Evolutionary conservation across 1,140 invertebrate species (phyloP).

Genomic region (Brachionus sp.): DNA sequence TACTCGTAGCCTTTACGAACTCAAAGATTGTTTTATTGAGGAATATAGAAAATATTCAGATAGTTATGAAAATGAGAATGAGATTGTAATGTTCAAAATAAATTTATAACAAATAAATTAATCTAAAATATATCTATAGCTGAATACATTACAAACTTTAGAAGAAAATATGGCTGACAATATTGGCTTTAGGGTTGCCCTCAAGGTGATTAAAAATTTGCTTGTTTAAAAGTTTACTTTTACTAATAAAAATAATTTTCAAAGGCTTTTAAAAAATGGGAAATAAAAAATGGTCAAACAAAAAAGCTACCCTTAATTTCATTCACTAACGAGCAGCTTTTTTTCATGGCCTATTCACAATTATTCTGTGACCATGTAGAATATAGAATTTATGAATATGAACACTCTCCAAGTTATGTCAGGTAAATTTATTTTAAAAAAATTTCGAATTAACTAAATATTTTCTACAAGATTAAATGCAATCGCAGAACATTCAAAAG

Average conservation of each 20-base stretch:
- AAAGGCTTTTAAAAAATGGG: conserved; percentile 14
- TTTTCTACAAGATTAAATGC: neutral
- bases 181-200: neutral
- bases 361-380: neutral
- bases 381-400: neutral
- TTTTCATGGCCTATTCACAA: conserved; percentile 6
- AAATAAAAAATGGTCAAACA: neutral
- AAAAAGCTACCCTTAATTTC: neutral
- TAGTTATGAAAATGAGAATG: neutral
- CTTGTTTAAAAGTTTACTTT: neutral
- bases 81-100: neutral
- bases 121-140: neutral
- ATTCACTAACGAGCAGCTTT: neutral
- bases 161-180: conserved; percentile 22
- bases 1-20: neutral
- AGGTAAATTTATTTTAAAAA: neutral
- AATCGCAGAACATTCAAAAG: neutral
- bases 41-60: neutral
- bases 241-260: neutral
- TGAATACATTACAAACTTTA: neutral
- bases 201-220: neutral
- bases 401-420: conserved; percentile 14
- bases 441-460: neutral
- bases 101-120: neutral
- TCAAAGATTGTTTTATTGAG: neutral